Base-by-base conservation (phyloP, 2,113 vertebrate genomes). In the Platysternon megacephalum region DNA sequence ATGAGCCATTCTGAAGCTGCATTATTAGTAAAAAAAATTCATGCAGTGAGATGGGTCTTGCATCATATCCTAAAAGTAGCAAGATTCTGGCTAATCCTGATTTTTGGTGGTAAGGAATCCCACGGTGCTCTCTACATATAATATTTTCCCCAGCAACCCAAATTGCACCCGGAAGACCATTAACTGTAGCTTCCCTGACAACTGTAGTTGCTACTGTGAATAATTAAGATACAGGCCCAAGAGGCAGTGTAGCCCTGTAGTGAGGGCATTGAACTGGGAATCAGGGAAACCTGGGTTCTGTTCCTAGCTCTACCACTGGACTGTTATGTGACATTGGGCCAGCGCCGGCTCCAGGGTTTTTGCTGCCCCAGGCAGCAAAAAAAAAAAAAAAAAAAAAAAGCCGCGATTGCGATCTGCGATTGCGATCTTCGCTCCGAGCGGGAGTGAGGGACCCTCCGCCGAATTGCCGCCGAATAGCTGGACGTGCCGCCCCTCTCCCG, bases 21-120 rank as follows among this genome's bases (percentile, higher is more conserved):
- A 32, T 2, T 3, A 3, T 19, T 83, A 61, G 39, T 44, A 22
- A 53, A 53, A 53, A 53, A 53, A 53, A 8, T 8, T 53, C 8
- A 21, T 53, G 21, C 8, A 22, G 52, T 90, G 26, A 56, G 0
- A 0, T 13, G n/a, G 56, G 4, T 90, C 88, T 32, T 79, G 79
- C 88, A 6, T 39, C 48, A 28, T 7, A 82, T 68, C 24, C 8
- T 76, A 42, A 83, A 84, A 83, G 11, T 13, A 85, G 35, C 56
- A 72, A 72, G 42, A 42, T 48, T 72, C 48, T 84, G 5, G 39
- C 91, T 89, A 44, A 89, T 22, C 22, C 9, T 44, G 11, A 52
- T 11, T 51, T 84, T 82, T 48, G 2, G 5, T 8, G 44, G 35
- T 48, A 61, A 46, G 39, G 87, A 89, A 84, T 39, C 49, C 83